These are phyloP conservation scores for Cepaea hortensis DNA, from an alignment of 2,888 invertebrate genomes.

Conservation along the genomic window DNA sequence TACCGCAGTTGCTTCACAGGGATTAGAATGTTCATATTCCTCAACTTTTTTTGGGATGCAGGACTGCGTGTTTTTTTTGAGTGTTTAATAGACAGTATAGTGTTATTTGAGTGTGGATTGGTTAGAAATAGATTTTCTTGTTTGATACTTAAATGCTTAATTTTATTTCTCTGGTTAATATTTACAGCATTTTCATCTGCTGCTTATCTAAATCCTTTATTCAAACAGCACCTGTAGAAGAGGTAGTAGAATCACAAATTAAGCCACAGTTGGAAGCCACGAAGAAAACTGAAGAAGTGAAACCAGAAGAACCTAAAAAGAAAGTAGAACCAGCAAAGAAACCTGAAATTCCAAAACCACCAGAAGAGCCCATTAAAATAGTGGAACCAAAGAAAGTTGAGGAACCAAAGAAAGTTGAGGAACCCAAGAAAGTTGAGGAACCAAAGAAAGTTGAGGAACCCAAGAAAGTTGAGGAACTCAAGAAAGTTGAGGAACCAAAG, in stretches of 20 bases:
- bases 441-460: not conserved
- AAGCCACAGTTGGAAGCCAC: conserved; percentile 45
- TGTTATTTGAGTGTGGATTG: not conserved
- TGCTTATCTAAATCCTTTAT: conserved; percentile 16
- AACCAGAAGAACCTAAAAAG: conserved; percentile 28
- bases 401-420: conserved; percentile 19
- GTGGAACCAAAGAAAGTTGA: conserved; percentile 43
- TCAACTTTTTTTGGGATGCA: too few relatives aligned
- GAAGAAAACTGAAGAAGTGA: conserved; percentile 6
- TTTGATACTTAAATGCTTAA: not conserved
- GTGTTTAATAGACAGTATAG: too few relatives aligned
- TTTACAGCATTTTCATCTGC: not conserved
- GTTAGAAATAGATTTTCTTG: not conserved
- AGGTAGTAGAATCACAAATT: conserved; percentile 61
- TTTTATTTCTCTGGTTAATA: not conserved
- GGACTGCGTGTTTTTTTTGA: too few relatives aligned
- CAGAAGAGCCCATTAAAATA: conserved; percentile 22
- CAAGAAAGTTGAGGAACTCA: conserved; percentile 48
- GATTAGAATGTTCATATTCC: too few relatives aligned
- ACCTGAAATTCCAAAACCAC: conserved; percentile 23
- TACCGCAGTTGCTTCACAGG: too few relatives aligned
- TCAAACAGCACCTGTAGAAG: conserved; percentile 53
- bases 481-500: conserved; percentile 15
- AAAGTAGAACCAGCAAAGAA: conserved; percentile 43
- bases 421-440: conserved; percentile 47